These are phyloP conservation scores for Polyodon spathula DNA, from an alignment of 2,113 vertebrate genomes.

Conservation along the genomic window DNA sequence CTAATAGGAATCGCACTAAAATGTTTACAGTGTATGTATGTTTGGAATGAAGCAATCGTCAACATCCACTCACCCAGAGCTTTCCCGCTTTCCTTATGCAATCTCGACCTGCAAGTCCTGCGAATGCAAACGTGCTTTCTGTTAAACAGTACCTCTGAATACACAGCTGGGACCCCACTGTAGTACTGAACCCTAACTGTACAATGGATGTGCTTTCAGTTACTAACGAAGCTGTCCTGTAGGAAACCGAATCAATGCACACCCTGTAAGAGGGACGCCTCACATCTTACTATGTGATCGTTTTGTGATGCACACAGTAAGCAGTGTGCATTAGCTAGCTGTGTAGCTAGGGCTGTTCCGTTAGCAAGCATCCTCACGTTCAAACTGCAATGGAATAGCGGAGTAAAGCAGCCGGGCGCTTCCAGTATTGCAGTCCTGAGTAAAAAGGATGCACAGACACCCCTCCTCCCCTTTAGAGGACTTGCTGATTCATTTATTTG, in stretches of 20 bases:
- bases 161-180: constrained; percentile 51
- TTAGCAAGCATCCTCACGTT: too few species aligned
- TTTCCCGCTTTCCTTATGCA: constrained; percentile 50
- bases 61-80: constrained; percentile 22
- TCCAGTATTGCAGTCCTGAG: too few species aligned
- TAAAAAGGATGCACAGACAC: too few species aligned
- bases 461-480: too few species aligned
- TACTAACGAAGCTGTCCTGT: constrained; percentile 33
- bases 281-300: too few species aligned
- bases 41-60: constrained; percentile 39
- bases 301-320: neutral
- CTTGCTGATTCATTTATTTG: too few species aligned
- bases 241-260: neutral
- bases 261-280: neutral
- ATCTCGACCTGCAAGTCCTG: constrained; percentile 54
- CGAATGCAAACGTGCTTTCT: constrained; percentile 77
- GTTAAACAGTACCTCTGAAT: constrained; percentile 63
- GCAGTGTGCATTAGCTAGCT: too few species aligned
- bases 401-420: too few species aligned
- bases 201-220: constrained; percentile 48
- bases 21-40: constrained; percentile 50
- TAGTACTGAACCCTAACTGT: constrained; percentile 44
- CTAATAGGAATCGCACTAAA: constrained; percentile 42
- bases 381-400: too few species aligned
- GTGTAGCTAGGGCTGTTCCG: too few species aligned